Percentiles rank a stretch among this genome's conserved stretches.
These are phyloP conservation scores for Rissa tridactyla DNA, from an alignment of 2,113 vertebrate species.

Conservation along the genomic window DNA sequence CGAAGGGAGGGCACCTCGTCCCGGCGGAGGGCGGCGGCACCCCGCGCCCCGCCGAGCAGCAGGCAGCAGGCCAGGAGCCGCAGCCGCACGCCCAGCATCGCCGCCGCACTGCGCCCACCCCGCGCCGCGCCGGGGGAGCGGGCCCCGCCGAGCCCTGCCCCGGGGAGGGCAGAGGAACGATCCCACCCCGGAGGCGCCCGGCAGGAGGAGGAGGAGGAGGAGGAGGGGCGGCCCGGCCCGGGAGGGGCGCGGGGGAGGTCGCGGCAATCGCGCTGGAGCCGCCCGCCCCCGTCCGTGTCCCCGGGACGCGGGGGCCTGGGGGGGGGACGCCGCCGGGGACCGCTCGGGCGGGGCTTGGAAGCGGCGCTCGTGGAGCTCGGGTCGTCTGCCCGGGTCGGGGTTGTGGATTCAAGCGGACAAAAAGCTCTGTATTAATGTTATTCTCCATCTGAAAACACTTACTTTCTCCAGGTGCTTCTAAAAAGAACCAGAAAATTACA, in stretches of 20 bases:
- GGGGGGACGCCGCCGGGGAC: accelerated
- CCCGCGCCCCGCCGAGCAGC: background rate
- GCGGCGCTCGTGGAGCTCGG: accelerated
- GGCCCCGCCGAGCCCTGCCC: background rate
- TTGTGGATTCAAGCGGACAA: background rate
- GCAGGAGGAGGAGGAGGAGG: background rate
- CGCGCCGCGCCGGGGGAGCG: background rate
- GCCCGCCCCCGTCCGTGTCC: background rate
- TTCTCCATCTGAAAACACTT: background rate
- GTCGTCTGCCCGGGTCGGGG: accelerated
- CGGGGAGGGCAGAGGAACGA: background rate
- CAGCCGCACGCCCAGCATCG: background rate
- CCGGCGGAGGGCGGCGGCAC: background rate
- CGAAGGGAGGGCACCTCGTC: conserved; percentile 1
- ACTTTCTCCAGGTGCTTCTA: background rate
- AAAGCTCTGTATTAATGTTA: background rate
- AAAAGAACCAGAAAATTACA: background rate
- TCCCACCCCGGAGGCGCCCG: background rate
- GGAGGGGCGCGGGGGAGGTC: background rate
- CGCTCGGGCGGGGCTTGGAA: background rate
- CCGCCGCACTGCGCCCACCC: background rate
- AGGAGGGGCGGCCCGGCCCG: background rate
- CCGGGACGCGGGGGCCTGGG: too few relatives aligned
- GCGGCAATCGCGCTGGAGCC: background rate
- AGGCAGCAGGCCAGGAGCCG: background rate